A percentile compares a stretch with the other conserved stretches of the same genome.
Evolutionary conservation across 2,888 invertebrate species (phyloP).

Genomic region (Xestia rhomboidea): DNA sequence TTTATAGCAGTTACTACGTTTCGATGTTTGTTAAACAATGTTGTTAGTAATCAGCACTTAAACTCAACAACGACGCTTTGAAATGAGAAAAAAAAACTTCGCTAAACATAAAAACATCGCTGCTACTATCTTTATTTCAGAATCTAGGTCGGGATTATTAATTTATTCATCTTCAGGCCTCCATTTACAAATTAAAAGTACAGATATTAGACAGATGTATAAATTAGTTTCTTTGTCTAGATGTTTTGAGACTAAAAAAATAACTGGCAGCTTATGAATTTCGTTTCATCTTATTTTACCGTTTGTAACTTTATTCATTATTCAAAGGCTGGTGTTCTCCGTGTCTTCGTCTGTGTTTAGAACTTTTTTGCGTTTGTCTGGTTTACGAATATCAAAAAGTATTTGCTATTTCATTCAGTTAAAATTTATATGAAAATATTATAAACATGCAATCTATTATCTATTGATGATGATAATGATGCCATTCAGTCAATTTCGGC

Average conservation of each 20-base stretch:
- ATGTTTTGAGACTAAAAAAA: conserved; percentile 35
- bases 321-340: neutral
- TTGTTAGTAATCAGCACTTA: neutral
- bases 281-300: conserved; percentile 39
- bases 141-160: conserved; percentile 21
- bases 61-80: neutral
- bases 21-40: neutral
- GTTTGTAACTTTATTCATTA: conserved; percentile 26
- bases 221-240: conserved; percentile 51
- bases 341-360: neutral
- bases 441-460: neutral
- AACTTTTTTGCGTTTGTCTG: neutral
- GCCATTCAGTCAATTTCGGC: neutral
- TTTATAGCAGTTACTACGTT: neutral
- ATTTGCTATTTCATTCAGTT: neutral
- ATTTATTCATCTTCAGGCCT: conserved; percentile 33
- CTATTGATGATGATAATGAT: neutral
- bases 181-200: conserved; percentile 52
- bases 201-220: conserved; percentile 52
- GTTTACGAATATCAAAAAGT: neutral
- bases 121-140: conserved; percentile 5
- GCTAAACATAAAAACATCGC: conserved; percentile 6
- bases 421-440: neutral
- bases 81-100: conserved; percentile 7
- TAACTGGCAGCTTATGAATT: conserved; percentile 37